Conservation (phyloP, 2,797 vertebrate species). For the Amblyopsis hoosieri region DNA sequence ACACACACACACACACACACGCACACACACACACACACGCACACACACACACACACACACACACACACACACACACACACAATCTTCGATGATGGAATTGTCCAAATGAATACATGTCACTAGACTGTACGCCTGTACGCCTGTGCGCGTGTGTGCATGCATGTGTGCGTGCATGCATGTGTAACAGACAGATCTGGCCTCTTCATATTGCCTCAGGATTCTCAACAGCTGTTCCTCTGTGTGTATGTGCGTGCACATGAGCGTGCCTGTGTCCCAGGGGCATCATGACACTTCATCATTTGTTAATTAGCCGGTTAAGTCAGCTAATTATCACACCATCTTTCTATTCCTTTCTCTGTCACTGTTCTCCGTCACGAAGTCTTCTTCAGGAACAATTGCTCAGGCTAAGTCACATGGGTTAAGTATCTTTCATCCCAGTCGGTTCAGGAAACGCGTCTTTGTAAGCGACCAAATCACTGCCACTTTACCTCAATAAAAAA, state of each 20-base stretch:
- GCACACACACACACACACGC: no score
- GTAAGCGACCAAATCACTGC: no score
- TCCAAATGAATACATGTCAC: constrained; percentile 10
- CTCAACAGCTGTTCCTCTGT: constrained; percentile 53
- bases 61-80: constrained; percentile 10
- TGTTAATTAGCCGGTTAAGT: constrained; percentile 71
- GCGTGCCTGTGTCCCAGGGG: constrained; percentile 38
- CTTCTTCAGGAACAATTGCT: constrained; percentile 23
- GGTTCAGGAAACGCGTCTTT: constrained; percentile 18
- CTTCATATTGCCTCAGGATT: constrained; percentile 39
- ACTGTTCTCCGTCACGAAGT: constrained; percentile 27
- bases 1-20: no score
- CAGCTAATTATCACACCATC: constrained; percentile 65
- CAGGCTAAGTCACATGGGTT: constrained; percentile 18
- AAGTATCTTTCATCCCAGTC: constrained; percentile 4
- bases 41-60: no score
- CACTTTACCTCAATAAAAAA: no score
- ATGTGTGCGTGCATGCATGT: constrained; percentile 19
- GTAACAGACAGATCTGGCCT: constrained; percentile 34
- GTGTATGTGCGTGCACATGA: not conserved
- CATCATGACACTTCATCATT: constrained; percentile 68
- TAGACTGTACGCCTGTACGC: not conserved
- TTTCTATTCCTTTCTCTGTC: constrained; percentile 48
- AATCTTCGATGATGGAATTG: not conserved
- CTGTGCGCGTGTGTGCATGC: constrained; percentile 1